phyloP scores from a whole-genome alignment of 2,797 vertebrate genomes.

The Pseudopleuronectes americanus region DNA sequence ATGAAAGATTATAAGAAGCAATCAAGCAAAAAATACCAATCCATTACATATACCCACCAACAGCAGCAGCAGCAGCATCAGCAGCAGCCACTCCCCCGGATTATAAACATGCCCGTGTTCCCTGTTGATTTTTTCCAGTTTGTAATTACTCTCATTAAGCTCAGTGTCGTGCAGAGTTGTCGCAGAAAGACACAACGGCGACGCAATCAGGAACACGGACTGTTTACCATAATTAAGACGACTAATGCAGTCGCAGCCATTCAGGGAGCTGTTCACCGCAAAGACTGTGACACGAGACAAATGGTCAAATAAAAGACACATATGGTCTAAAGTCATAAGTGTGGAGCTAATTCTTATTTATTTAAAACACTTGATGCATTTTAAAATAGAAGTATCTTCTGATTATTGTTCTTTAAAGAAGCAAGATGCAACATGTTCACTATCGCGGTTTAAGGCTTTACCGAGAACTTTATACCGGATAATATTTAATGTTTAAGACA shows the following conservation, averaged over 20 bases:
- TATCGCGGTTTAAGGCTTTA: too few relatives aligned
- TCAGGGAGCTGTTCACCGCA: background rate
- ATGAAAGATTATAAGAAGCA: constrained; percentile 68
- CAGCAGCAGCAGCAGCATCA: background rate
- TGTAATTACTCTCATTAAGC: constrained; percentile 40
- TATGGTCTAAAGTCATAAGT: too few relatives aligned
- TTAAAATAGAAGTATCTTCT: too few relatives aligned
- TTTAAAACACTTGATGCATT: too few relatives aligned
- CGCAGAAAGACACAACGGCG: constrained; percentile 8
- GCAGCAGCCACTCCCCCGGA: constrained; percentile 2
- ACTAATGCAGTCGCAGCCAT: constrained; percentile 19
- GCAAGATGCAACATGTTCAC: too few relatives aligned
- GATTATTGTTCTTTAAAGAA: too few relatives aligned
- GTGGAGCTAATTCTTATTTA: background rate
- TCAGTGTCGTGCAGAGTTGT: constrained; percentile 22
- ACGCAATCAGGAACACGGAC: constrained; percentile 31
- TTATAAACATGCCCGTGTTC: constrained; percentile 42
- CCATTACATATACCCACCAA: constrained; percentile 17
- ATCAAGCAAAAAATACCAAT: constrained; percentile 72
- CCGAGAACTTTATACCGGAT: too few relatives aligned
- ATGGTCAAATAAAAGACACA: background rate
- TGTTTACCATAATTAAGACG: constrained; percentile 19
- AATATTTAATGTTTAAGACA: too few relatives aligned
- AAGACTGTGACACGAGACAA: background rate
- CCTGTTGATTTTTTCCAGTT: constrained; percentile 45